These are phyloP conservation scores for Nerophis ophidion DNA, from an alignment of 2,113 vertebrate species.

Conservation along the genomic window DNA sequence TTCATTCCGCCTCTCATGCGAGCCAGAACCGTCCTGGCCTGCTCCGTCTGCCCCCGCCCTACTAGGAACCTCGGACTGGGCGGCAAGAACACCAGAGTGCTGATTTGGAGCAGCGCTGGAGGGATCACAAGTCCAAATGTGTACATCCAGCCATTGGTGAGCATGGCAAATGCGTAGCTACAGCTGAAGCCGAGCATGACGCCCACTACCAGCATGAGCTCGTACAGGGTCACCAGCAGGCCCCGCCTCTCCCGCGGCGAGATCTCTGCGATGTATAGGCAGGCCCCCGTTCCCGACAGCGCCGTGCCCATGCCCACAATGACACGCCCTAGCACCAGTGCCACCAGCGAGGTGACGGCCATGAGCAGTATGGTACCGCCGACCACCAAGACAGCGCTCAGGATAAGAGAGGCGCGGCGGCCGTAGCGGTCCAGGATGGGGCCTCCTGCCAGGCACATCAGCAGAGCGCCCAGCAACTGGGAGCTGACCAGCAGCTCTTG, in stretches of 20 bases:
- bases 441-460: constrained; percentile 82
- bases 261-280: constrained; percentile 92
- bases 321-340: constrained; percentile 78
- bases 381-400: constrained; percentile 78
- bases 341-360: constrained; percentile 68
- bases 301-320: constrained; percentile 87
- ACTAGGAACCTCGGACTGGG: constrained; percentile 91
- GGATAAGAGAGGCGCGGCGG: constrained; percentile 81
- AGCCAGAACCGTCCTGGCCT: constrained; percentile 77
- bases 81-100: constrained; percentile 82
- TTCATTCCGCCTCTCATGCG: constrained; percentile 64
- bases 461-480: constrained; percentile 83
- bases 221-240: constrained; percentile 85
- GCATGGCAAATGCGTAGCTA: constrained; percentile 79
- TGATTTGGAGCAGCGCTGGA: constrained; percentile 78
- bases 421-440: constrained; percentile 86
- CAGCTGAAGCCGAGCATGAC: constrained; percentile 87
- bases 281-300: constrained; percentile 83
- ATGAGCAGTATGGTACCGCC: constrained; percentile 77
- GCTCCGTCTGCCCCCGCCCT: constrained; percentile 76
- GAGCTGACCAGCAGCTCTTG: constrained; percentile 90
- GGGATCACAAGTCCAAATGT: constrained; percentile 86
- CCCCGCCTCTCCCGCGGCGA: constrained; percentile 85
- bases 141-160: constrained; percentile 83
- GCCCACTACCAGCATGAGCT: constrained; percentile 89